Conservation (phyloP, 64 coral and sea anemone species). For the Pachyseris speciosa region DNA sequence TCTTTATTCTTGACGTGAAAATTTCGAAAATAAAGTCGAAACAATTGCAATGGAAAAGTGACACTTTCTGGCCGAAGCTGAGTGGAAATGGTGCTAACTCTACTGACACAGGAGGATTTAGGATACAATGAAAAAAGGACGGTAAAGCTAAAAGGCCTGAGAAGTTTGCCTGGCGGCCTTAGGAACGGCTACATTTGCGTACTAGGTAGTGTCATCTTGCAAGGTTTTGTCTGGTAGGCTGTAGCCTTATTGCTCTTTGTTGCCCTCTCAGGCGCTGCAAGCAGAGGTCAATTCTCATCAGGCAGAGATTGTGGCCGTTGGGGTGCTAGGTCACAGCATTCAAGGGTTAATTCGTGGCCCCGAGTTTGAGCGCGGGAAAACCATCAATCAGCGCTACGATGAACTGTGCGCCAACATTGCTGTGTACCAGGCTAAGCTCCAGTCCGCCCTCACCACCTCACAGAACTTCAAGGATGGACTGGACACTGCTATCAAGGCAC, state of each 20-base stretch:
- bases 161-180: too few species aligned
- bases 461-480: slow-evolving; percentile 93
- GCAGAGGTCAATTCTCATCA: slow-evolving; percentile 87
- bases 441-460: slow-evolving; percentile 77
- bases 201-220: too few species aligned
- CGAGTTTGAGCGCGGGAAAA: slow-evolving; percentile 82
- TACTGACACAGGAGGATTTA: too few species aligned
- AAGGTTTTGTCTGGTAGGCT: not conserved
- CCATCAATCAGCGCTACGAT: slow-evolving; percentile 85
- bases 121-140: too few species aligned
- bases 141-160: too few species aligned
- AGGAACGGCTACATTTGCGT: too few species aligned
- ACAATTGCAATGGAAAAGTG: too few species aligned
- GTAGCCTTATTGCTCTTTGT: not conserved
- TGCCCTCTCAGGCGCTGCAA: slow-evolving; percentile 63
- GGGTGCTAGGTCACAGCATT: slow-evolving; percentile 87
- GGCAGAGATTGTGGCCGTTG: slow-evolving; percentile 80
- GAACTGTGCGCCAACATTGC: slow-evolving; percentile 80
- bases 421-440: slow-evolving; percentile 84
- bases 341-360: slow-evolving; percentile 72
- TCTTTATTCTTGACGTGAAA: too few species aligned
- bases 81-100: too few species aligned
- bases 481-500: slow-evolving; percentile 73
- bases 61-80: too few species aligned
- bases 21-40: not conserved